These are phyloP conservation scores for Poeciliopsis presidionis DNA, from an alignment of 2,797 vertebrate species.

Conservation along the genomic window DNA sequence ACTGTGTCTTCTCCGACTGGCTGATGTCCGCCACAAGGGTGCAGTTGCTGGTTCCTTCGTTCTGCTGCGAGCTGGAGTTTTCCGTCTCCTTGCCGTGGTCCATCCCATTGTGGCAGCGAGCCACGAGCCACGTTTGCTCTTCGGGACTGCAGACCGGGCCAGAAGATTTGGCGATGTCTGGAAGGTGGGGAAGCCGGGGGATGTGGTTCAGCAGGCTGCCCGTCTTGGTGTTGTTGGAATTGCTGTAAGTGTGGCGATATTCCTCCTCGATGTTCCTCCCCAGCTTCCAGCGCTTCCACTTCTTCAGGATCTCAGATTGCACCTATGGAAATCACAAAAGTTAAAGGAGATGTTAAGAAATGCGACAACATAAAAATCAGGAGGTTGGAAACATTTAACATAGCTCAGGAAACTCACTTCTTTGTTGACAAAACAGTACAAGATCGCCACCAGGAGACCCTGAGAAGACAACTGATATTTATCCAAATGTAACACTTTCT, in stretches of 20 bases:
- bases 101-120: conserved; percentile 72
- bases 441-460: conserved; percentile 96
- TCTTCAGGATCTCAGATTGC: conserved; percentile 90
- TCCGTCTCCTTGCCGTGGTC: conserved; percentile 41
- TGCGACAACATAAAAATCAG: background rate
- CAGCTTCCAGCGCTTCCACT: conserved; percentile 91
- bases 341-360: background rate
- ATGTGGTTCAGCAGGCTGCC: conserved; percentile 71
- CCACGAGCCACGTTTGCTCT: conserved; percentile 83
- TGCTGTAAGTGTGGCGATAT: conserved; percentile 87
- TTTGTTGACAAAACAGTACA: conserved; percentile 98
- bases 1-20: conserved; percentile 67
- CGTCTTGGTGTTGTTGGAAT: conserved; percentile 74
- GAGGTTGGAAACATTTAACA: background rate
- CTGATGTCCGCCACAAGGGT: conserved; percentile 70
- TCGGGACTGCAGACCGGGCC: conserved; percentile 58
- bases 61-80: conserved; percentile 47
- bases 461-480: conserved; percentile 64
- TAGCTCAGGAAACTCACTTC: conserved; percentile 83
- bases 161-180: conserved; percentile 67
- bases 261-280: conserved; percentile 88
- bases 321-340: conserved; percentile 78
- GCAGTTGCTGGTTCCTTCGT: conserved; percentile 56
- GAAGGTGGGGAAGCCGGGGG: conserved; percentile 57
- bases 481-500: background rate